A percentile compares a stretch with the other conserved stretches of the same genome.
phyloP scores from a whole-genome alignment of 2,888 invertebrate genomes.

The Epinotia demarniana region DNA sequence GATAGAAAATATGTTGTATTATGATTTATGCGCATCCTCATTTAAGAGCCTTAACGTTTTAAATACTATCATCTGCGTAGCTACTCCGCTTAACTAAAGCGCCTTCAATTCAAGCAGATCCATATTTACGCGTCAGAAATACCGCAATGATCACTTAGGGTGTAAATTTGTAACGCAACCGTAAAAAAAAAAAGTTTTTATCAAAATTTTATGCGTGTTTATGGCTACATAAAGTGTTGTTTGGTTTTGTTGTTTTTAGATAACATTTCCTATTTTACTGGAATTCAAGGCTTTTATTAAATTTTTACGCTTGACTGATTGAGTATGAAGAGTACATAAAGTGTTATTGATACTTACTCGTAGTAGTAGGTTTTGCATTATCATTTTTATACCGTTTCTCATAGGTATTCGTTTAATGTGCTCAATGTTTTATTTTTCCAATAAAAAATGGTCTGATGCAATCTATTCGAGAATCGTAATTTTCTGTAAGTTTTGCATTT shows the following conservation, averaged over 20 bases:
- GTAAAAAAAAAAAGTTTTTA: background rate
- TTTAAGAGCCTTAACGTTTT: too few species aligned
- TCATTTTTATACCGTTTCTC: too few species aligned
- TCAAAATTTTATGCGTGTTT: background rate
- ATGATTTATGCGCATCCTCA: too few species aligned
- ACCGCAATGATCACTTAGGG: background rate
- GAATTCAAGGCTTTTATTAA: background rate
- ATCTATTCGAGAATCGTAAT: background rate
- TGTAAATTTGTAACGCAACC: background rate
- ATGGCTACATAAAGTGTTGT: slow-evolving; percentile 7
- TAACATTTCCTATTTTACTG: background rate
- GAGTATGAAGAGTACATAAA: background rate
- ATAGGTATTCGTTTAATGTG: too few species aligned
- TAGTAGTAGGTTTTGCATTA: too few species aligned
- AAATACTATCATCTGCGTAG: too few species aligned
- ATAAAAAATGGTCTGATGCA: too few species aligned
- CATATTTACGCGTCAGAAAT: background rate
- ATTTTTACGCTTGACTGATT: background rate
- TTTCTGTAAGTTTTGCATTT: background rate
- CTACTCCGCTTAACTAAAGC: too few species aligned
- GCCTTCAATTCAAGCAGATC: too few species aligned
- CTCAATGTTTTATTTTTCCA: too few species aligned
- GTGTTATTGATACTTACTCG: background rate
- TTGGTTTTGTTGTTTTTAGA: background rate
- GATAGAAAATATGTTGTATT: too few species aligned